phyloP scores from a whole-genome alignment of 92 coral and sea anemone genomes.

The Virgularia gustaviana region DNA sequence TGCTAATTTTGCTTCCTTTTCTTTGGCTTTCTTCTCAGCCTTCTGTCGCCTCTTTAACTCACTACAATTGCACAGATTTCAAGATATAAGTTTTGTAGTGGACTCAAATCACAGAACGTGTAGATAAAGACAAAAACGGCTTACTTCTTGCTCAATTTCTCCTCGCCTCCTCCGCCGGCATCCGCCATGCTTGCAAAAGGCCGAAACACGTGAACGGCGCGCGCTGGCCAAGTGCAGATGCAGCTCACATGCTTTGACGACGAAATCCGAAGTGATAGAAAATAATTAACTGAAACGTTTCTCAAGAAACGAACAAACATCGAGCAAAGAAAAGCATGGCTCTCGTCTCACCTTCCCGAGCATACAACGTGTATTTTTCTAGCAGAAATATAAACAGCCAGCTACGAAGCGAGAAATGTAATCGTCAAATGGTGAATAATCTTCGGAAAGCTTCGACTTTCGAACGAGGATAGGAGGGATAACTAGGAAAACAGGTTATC shows the following conservation, averaged over 20 bases:
- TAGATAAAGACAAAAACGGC: slow-evolving; percentile 3
- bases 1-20: slow-evolving; percentile 76
- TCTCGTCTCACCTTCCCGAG: not conserved
- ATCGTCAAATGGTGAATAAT: too few relatives aligned
- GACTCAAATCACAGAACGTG: not conserved
- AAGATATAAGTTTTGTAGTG: not conserved
- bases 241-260: slow-evolving; percentile 5
- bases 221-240: not conserved
- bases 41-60: slow-evolving; percentile 85
- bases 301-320: not conserved
- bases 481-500: too few relatives aligned
- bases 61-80: slow-evolving; percentile 38
- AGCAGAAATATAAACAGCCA: not conserved
- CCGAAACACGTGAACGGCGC: slow-evolving; percentile 49
- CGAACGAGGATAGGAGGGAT: too few relatives aligned
- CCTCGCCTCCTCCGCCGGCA: slow-evolving; percentile 68
- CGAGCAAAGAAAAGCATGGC: not conserved
- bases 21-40: slow-evolving; percentile 94
- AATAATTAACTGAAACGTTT: not conserved
- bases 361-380: not conserved
- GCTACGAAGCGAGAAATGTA: too few relatives aligned
- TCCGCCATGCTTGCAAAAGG: slow-evolving; percentile 79
- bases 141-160: slow-evolving; percentile 85
- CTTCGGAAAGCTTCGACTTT: not conserved
- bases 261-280: slow-evolving; percentile 1